Base-by-base conservation (phyloP, 2,797 vertebrate species). In the Cephalopachus bancanus region DNA sequence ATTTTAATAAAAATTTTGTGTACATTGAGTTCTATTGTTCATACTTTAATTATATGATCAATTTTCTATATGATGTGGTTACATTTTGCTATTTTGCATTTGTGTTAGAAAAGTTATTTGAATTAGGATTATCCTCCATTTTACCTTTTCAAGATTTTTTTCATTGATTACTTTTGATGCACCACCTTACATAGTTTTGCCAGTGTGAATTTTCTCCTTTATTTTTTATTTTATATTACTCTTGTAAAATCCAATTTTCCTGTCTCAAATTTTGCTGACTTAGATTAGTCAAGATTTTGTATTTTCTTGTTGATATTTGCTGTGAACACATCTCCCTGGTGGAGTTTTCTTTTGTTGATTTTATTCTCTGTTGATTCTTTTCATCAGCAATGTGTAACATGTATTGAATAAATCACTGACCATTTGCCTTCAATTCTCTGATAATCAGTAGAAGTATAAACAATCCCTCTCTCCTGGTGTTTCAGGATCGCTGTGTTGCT, bases 191-290 rank as follows among this genome's bases (percentile, higher is more conserved):
- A 93, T 9, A 60, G 1, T 89, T 93, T 93, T n/a, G 1, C 24
- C 24, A 85, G 62, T 37, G 26, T 62, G 37, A 69, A 86, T 37
- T 71, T 51, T 53, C 11, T 76, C 83, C 19, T 78, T 1, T 79
- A 81, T 72, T 51, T 93, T 92, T 91, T 81, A 65, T 55, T 83
- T 92, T 81, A 59, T 80, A 89, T 96, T 49, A 72, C 49, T 55
- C 72, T 71, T 91, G 94, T 8, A 96, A 94, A 97, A 64, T 59
- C 51, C 26, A 53, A 78, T 84, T 86, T 90, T 72, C 57, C 4
- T 71, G 7, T 60, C 33, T 57, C 67, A 64, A 88, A 65, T 44
- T 89, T 79, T 72, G 12, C 57, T 65, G 26, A 60, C 22, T 85
- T 76, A 83, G 91, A n/a, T 83, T 83, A 49, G 12, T 17, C 49